Conservation (phyloP, 2,888 invertebrate species). For the Amblyjoppa proteus region DNA sequence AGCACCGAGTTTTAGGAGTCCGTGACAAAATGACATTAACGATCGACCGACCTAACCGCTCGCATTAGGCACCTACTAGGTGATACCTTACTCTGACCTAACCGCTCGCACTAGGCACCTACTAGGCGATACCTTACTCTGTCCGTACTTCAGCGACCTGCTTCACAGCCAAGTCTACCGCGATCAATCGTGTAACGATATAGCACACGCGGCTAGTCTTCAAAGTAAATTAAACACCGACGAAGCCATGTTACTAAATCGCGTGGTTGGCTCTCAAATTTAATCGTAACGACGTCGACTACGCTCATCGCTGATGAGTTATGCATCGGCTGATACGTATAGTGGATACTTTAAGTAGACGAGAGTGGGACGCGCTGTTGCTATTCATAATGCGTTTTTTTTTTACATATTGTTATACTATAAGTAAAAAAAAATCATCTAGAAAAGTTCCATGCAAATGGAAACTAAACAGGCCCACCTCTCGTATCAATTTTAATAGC, state of each 20-base stretch:
- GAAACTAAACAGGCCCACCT: neutral
- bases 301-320: slow-evolving; percentile 1
- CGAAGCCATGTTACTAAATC: slow-evolving; percentile 45
- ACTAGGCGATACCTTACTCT: slow-evolving; percentile 20
- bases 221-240: slow-evolving; percentile 47
- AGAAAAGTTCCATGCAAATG: neutral
- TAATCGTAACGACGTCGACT: neutral
- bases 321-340: neutral
- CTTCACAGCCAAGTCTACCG: slow-evolving; percentile 39
- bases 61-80: slow-evolving; percentile 36
- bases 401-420: neutral
- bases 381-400: neutral
- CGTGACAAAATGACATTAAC: slow-evolving; percentile 58
- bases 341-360: neutral
- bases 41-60: slow-evolving; percentile 47
- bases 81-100: slow-evolving; percentile 22
- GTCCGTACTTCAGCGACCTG: slow-evolving; percentile 45
- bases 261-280: slow-evolving; percentile 22
- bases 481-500: neutral
- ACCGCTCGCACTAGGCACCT: slow-evolving; percentile 42
- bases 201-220: slow-evolving; percentile 17
- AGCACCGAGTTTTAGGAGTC: slow-evolving; percentile 38
- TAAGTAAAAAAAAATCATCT: neutral
- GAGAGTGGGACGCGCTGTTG: neutral
- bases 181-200: slow-evolving; percentile 45